Percentiles rank a stretch among this genome's conserved stretches.
Conservation (phyloP, 2,113 vertebrate species). For the Gambusia affinis region DNA sequence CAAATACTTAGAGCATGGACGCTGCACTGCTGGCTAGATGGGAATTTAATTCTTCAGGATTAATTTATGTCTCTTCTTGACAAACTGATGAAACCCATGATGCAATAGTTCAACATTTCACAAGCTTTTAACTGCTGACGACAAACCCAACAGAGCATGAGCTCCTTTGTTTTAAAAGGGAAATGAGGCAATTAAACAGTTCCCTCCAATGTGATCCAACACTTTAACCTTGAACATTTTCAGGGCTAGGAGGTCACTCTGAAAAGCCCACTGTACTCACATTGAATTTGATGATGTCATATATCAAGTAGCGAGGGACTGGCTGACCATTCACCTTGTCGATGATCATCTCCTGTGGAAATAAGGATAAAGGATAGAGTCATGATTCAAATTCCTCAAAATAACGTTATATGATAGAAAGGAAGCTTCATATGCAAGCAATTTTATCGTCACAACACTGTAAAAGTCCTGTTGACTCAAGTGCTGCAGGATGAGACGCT, state of each 20-base stretch:
- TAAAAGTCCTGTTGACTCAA: background rate
- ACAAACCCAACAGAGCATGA: slow-evolving; percentile 8
- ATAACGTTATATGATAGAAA: background rate
- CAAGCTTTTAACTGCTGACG: background rate
- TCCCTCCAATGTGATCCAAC: background rate
- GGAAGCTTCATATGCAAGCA: background rate
- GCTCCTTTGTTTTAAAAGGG: background rate
- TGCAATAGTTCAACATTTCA: slow-evolving; percentile 14
- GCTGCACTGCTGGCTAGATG: slow-evolving; percentile 8
- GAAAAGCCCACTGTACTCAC: slow-evolving; percentile 83
- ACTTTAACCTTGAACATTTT: slow-evolving; percentile 16
- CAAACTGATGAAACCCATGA: background rate
- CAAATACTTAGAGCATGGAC: slow-evolving; percentile 35
- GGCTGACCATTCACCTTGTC: slow-evolving; percentile 97
- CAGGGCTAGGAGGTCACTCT: slow-evolving; percentile 21
- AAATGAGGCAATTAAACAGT: background rate
- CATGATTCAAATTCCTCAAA: background rate
- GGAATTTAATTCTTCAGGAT: slow-evolving; percentile 27
- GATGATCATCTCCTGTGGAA: slow-evolving; percentile 95
- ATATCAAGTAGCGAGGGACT: slow-evolving; percentile 97
- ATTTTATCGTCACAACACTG: background rate
- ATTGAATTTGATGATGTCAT: slow-evolving; percentile 98
- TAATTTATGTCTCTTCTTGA: slow-evolving; percentile 12
- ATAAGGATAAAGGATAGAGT: slow-evolving; percentile 45
- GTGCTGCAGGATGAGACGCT: slow-evolving; percentile 8